Base-by-base conservation (phyloP, 2,797 vertebrate genomes). In the Macrochelys suwanniensis region DNA sequence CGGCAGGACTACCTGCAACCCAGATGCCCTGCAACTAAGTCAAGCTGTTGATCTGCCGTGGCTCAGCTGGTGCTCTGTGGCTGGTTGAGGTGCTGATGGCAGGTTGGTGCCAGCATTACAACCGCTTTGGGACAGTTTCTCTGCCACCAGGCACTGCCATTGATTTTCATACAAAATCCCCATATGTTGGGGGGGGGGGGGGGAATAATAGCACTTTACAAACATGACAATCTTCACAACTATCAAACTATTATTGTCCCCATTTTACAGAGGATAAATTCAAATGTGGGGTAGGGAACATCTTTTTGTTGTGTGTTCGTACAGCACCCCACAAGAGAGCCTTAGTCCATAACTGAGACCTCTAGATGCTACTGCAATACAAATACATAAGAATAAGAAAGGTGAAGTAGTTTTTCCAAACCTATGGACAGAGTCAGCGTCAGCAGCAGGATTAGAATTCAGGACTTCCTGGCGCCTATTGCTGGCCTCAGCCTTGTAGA, bases 151-250 rank as follows among this genome's bases (percentile, higher is more conserved):
- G n/a, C 9, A 19, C n/a, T 33, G 10, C n/a, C 8, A 19, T 10
- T 68, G 23, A 47, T 47, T 28, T 83, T 74, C 68, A 86, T 53
- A 13, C 1, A 0, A 10, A 65, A 9, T 50, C 31, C 45, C 90
- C 74, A 42, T 42, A 42, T n/a, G n/a, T n/a, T n/a, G n/a, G n/a
- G n/a, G n/a, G n/a, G n/a, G n/a, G n/a, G n/a, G n/a, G n/a, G n/a
- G n/a, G n/a, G n/a, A n/a, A n/a, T n/a, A n/a, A 4, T 37, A 92
- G 92, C 90, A 37, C 76, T 95, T 90, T 56, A 51, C 11, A 3
- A 3, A 53, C 54, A 1, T 0, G 77, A 74, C 45, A 7, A 89
- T 92, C 61, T 80, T 80, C 42, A 0, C 7, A 42, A 11, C 42
- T 47, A 53, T 61, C 21, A 6, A 25, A 28, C 53, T 31, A 50